Evolutionary conservation across 2,113 vertebrate species (phyloP).

Genomic region (Lophotis ruficrista): DNA sequence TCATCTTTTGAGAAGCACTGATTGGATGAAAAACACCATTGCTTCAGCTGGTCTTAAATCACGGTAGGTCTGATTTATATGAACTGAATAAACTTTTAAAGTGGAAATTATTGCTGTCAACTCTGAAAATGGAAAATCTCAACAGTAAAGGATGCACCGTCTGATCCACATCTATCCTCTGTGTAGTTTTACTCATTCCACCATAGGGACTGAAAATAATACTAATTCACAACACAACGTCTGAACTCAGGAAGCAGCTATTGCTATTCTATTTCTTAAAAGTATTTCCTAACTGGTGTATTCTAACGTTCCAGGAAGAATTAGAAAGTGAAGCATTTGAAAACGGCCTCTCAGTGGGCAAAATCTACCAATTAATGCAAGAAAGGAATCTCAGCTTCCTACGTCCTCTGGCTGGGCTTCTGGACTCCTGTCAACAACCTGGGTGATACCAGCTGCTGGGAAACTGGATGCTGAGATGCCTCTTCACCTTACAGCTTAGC

Average conservation of each 20-base stretch:
- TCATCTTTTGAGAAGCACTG: neutral
- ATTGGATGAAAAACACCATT: neutral
- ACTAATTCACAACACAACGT: neutral
- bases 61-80: neutral
- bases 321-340: neutral
- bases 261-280: neutral
- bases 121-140: neutral
- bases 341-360: neutral
- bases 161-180: neutral
- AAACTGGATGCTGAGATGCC: neutral
- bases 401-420: neutral
- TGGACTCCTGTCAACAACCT: neutral
- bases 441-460: neutral
- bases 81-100: neutral
- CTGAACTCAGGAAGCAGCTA: neutral
- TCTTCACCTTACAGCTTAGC: neutral
- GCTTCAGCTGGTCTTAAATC: slow-evolving; percentile 17
- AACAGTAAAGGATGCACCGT: neutral
- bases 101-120: neutral
- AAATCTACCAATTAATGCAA: neutral
- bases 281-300: neutral
- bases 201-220: neutral
- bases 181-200: neutral
- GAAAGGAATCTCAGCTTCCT: neutral
- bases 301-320: neutral